phyloP scores from a whole-genome alignment of 2,888 invertebrate genomes.

The Nemotelus pantherinus region DNA sequence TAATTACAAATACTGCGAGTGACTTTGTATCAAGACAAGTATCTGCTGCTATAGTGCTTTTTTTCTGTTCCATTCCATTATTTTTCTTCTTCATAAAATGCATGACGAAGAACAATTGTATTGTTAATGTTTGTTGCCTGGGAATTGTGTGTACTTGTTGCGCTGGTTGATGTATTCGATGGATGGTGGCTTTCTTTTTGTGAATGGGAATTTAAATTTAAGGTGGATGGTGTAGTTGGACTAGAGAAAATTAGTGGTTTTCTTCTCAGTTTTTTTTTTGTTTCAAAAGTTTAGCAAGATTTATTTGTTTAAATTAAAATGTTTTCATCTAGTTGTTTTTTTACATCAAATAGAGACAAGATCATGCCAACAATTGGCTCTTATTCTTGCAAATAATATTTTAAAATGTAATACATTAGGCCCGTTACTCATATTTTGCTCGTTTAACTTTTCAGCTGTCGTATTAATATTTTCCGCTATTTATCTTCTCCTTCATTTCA shows the following conservation, averaged over 20 bases:
- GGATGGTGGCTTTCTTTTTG: slow-evolving; percentile 5
- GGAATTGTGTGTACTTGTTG: slow-evolving; percentile 35
- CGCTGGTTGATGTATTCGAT: not conserved
- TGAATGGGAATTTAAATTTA: not conserved
- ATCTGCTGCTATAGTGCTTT: not conserved
- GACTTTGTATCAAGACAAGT: not conserved
- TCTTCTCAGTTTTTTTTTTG: not conserved
- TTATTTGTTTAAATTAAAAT: not conserved
- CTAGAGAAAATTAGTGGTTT: not conserved
- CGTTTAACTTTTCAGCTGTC: too few relatives aligned
- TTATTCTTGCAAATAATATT: too few relatives aligned
- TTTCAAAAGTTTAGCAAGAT: not conserved
- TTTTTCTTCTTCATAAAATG: not conserved
- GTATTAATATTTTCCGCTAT: too few relatives aligned
- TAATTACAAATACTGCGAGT: slow-evolving; percentile 23
- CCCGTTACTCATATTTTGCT: too few relatives aligned
- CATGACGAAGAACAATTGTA: slow-evolving; percentile 38
- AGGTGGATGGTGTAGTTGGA: not conserved
- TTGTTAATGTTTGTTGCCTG: slow-evolving; percentile 29
- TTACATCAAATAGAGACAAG: too few relatives aligned
- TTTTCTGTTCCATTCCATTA: slow-evolving; percentile 1
- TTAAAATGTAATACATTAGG: too few relatives aligned
- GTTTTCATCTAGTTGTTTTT: too few relatives aligned
- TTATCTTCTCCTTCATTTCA: too few relatives aligned
- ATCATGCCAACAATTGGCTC: too few relatives aligned